Conservation (phyloP, 2,888 invertebrate species). For the Cryptosula pallasiana region DNA sequence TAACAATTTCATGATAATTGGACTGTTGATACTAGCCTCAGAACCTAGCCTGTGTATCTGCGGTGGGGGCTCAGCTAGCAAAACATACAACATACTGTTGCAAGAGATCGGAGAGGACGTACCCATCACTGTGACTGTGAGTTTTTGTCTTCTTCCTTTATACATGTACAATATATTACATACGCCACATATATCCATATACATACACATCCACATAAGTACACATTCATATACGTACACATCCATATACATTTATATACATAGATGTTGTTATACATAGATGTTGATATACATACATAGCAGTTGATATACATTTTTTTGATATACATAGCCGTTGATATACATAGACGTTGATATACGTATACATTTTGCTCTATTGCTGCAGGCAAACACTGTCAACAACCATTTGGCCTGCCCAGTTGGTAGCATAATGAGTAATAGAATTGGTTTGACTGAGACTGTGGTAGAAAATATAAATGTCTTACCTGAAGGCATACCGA, state of each 20-base stretch:
- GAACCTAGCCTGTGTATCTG: not conserved
- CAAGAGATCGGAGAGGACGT: not conserved
- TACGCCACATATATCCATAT: no score
- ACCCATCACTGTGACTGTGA: not conserved
- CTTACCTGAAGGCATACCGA: not conserved
- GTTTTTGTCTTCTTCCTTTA: no score
- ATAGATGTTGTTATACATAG: no score
- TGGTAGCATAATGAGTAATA: not conserved
- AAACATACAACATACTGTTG: not conserved
- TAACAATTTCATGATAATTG: not conserved
- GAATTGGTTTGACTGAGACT: not conserved
- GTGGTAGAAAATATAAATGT: not conserved
- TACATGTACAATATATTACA: no score
- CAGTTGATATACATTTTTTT: no score
- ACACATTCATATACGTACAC: no score
- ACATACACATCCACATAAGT: no score
- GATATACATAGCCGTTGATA: no score
- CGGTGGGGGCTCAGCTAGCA: not conserved
- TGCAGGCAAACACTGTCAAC: not conserved
- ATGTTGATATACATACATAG: no score
- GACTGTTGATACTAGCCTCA: not conserved
- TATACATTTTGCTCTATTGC: no score
- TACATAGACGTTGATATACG: no score
- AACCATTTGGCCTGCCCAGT: not conserved
- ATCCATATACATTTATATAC: no score